These are phyloP conservation scores for Rhopalosiphum maidis DNA, from an alignment of 1,140 invertebrate genomes.

Conservation along the genomic window DNA sequence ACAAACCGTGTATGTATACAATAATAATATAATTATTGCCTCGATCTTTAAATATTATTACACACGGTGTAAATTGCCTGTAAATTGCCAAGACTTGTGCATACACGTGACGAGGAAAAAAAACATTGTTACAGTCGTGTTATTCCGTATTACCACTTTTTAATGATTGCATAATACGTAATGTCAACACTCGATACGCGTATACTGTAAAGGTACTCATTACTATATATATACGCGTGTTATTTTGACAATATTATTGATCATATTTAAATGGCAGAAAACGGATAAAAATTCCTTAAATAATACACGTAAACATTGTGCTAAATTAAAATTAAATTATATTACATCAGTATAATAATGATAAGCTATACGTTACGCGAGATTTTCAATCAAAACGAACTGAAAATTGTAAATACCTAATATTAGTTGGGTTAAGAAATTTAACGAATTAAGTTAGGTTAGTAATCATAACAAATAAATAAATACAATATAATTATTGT, in stretches of 20 bases:
- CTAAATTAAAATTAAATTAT: neutral
- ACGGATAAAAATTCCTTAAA: neutral
- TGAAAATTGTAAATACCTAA: neutral
- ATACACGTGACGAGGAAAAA: slow-evolving; percentile 12
- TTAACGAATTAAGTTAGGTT: neutral
- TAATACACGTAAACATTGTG: neutral
- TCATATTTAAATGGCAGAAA: neutral
- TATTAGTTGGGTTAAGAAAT: neutral
- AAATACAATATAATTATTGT: neutral
- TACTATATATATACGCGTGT: neutral
- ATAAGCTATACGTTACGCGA: rapidly evolving
- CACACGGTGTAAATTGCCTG: neutral
- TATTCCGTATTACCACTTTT: neutral
- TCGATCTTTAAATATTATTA: slow-evolving; percentile 9
- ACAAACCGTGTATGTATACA: too few species aligned
- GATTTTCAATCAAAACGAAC: neutral
- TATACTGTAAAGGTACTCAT: neutral
- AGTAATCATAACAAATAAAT: neutral
- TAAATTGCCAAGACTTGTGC: slow-evolving; percentile 31
- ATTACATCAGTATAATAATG: neutral
- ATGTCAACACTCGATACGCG: neutral
- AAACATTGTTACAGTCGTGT: neutral
- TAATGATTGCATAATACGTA: neutral
- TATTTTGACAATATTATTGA: neutral
- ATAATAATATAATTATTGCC: neutral